Evolutionary conservation across 2,797 vertebrate genomes (phyloP).

Genomic region (Alosa sapidissima): DNA sequence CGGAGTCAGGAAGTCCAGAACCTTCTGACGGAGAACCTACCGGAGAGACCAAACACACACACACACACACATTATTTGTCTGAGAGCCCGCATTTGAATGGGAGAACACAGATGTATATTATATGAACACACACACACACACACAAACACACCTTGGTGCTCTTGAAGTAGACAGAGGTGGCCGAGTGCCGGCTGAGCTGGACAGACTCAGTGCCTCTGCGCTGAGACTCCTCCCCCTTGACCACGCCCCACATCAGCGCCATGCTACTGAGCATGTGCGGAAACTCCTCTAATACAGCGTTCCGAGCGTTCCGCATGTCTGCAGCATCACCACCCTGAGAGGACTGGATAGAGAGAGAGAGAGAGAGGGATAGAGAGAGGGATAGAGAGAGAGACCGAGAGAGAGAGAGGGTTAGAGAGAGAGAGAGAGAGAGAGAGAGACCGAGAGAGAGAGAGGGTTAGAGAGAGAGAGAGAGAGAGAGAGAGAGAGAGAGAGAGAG

Average conservation of each 20-base stretch:
- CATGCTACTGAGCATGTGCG: slow-evolving; percentile 86
- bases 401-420: too few species aligned
- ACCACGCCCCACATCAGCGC: slow-evolving; percentile 88
- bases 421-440: too few species aligned
- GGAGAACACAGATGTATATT: neutral
- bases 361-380: neutral
- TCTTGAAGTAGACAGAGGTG: slow-evolving; percentile 91
- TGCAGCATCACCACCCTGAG: slow-evolving; percentile 70
- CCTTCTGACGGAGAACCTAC: slow-evolving; percentile 79
- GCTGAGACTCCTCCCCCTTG: slow-evolving; percentile 51
- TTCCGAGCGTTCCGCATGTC: slow-evolving; percentile 88
- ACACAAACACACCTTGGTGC: slow-evolving; percentile 81
- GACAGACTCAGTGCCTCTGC: slow-evolving; percentile 63
- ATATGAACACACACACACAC: neutral
- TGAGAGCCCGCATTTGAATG: neutral
- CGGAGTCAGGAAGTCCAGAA: slow-evolving; percentile 89
- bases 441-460: too few species aligned
- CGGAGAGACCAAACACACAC: slow-evolving; percentile 23
- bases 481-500: too few species aligned
- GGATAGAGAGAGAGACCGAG: too few species aligned
- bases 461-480: too few species aligned
- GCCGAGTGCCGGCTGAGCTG: slow-evolving; percentile 79
- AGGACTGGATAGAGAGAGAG: slow-evolving; percentile 51
- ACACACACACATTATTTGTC: neutral
- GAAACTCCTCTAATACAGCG: slow-evolving; percentile 88